Evolutionary conservation across 2,797 vertebrate genomes (phyloP).

Genomic region (Hyperoplus lanceolatus): DNA sequence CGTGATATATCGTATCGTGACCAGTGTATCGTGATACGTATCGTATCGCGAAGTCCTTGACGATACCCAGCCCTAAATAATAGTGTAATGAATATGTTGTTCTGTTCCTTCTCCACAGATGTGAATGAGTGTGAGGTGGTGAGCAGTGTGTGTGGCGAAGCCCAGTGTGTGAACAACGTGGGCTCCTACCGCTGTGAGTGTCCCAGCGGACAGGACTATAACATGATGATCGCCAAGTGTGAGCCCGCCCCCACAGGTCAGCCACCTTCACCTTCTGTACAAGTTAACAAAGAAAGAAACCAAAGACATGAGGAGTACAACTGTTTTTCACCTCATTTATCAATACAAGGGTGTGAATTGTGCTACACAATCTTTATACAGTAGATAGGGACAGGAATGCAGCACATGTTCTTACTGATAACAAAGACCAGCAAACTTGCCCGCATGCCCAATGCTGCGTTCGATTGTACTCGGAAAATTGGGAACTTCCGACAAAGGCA

Average conservation of each 20-base stretch:
- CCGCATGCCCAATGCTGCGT: too few relatives aligned
- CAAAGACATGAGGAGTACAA: too few relatives aligned
- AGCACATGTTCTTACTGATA: too few relatives aligned
- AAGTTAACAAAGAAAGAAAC: neutral
- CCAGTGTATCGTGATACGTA: too few relatives aligned
- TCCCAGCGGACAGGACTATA: slow-evolving; percentile 90
- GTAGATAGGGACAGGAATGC: neutral
- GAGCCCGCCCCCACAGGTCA: slow-evolving; percentile 88
- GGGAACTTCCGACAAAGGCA: too few relatives aligned
- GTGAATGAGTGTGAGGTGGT: slow-evolving; percentile 96
- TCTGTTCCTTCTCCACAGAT: slow-evolving; percentile 83
- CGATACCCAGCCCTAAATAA: too few relatives aligned
- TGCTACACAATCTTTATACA: neutral
- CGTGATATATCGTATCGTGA: too few relatives aligned
- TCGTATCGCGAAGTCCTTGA: too few relatives aligned
- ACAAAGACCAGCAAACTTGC: neutral
- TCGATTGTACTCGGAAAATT: too few relatives aligned
- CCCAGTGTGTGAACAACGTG: slow-evolving; percentile 92
- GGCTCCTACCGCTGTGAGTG: slow-evolving; percentile 94
- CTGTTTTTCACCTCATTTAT: neutral
- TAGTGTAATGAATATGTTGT: neutral
- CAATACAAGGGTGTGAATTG: neutral
- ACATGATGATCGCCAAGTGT: slow-evolving; percentile 92
- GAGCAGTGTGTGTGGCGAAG: slow-evolving; percentile 93
- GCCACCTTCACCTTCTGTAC: neutral